A percentile compares a stretch with the other conserved stretches of the same genome.
Evolutionary conservation across 2,797 vertebrate species (phyloP).

Genomic region (Taeniopygia guttata): DNA sequence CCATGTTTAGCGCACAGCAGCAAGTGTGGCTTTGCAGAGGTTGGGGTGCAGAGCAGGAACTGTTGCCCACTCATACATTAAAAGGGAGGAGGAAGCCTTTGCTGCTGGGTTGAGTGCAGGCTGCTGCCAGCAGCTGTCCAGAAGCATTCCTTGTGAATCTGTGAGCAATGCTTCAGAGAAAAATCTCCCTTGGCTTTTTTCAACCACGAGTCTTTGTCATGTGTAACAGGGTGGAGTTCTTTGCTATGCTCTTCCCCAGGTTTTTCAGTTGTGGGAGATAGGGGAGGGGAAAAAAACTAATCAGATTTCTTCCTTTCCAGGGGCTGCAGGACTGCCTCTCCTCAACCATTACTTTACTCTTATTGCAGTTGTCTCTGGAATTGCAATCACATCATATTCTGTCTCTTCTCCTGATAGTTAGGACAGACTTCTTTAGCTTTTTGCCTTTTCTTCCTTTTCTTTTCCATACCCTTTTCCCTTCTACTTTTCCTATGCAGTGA

Average conservation of each 20-base stretch:
- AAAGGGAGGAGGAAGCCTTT: not conserved
- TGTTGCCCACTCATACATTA: accelerated
- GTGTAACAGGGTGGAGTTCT: not conserved
- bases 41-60: not conserved
- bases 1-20: not conserved
- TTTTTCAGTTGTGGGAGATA: not conserved
- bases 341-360: not conserved
- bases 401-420: not conserved
- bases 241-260: not conserved
- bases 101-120: not conserved
- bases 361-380: not conserved
- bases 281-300: not conserved
- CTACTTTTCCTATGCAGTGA: not conserved
- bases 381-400: not conserved
- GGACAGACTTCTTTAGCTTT: not conserved
- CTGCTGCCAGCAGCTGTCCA: not conserved
- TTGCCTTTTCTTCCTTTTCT: not conserved
- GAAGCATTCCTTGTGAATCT: not conserved
- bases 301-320: not conserved
- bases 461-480: not conserved
- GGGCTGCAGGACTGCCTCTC: not conserved
- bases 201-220: not conserved
- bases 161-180: not conserved
- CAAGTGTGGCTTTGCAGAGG: accelerated
- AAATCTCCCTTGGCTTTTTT: not conserved